phyloP scores from a whole-genome alignment of 1,140 invertebrate species.

The Mesaphorura yosii region DNA sequence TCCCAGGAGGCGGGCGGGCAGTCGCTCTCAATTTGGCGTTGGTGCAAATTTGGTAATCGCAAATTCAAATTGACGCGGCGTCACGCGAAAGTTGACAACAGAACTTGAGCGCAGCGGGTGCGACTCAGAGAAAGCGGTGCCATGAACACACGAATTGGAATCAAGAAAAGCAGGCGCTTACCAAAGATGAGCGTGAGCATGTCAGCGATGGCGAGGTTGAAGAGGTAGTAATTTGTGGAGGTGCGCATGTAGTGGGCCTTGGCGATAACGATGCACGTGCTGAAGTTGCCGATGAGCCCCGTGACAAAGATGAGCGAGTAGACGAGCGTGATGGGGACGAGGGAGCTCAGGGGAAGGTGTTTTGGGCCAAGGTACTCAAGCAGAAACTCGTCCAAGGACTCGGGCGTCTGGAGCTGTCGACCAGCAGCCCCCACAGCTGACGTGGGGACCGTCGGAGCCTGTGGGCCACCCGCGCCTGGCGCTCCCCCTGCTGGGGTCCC shows the following conservation, averaged over 20 bases:
- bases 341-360: constrained; percentile 32
- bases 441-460: no score
- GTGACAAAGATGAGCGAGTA: constrained; percentile 41
- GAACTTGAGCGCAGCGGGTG: no score
- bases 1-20: no score
- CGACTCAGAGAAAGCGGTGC: no score
- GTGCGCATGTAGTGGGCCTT: constrained; percentile 41
- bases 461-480: no score
- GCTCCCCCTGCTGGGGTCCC: no score
- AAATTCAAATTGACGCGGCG: no score
- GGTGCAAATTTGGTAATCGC: no score
- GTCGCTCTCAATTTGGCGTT: no score
- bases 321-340: constrained; percentile 40
- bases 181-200: constrained; percentile 36
- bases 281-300: constrained; percentile 46
- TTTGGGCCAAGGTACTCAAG: constrained; percentile 34
- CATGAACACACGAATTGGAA: neutral
- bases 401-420: constrained; percentile 4
- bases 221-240: constrained; percentile 65
- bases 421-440: no score
- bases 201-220: constrained; percentile 48
- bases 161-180: constrained; percentile 25
- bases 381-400: constrained; percentile 33
- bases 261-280: constrained; percentile 46
- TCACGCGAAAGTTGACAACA: no score